phyloP scores from a whole-genome alignment of 2,113 vertebrate genomes.

The Sakesphorus luctuosus region DNA sequence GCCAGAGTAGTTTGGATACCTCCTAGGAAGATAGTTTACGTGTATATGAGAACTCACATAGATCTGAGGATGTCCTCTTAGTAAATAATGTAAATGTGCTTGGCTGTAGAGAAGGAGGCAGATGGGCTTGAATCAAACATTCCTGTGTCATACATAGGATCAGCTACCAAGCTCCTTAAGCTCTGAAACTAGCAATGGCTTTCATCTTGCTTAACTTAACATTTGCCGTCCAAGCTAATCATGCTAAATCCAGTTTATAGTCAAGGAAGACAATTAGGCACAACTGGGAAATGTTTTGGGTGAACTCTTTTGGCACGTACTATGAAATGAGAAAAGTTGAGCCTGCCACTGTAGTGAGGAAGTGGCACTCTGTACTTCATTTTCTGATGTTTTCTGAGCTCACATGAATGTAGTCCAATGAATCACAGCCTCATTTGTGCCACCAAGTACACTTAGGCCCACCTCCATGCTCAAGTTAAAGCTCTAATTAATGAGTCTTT shows the following conservation, averaged over 20 bases:
- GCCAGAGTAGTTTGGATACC: not conserved
- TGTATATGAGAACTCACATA: not conserved
- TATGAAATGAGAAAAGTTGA: not conserved
- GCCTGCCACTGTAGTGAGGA: not conserved
- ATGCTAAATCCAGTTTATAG: not conserved
- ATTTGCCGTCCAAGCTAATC: not conserved
- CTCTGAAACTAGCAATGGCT: not conserved
- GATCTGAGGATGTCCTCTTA: not conserved
- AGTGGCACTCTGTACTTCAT: not conserved
- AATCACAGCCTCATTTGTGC: not conserved
- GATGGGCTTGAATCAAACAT: not conserved
- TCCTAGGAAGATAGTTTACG: not conserved
- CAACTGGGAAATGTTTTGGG: not conserved
- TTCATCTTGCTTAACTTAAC: not conserved
- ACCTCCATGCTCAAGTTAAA: not conserved
- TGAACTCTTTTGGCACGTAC: not conserved
- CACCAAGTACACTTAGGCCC: not conserved
- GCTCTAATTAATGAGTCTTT: not conserved
- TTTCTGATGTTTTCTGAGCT: not conserved
- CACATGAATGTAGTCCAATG: not conserved
- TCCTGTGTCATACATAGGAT: not conserved
- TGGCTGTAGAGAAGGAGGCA: not conserved
- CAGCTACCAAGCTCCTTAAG: not conserved
- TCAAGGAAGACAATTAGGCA: not conserved
- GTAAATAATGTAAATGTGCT: not conserved